Evolutionary conservation across 2,888 invertebrate genomes (phyloP), one percentile per base, ranked within the genome.

Genomic region (Ichneumoninae sp.): DNA sequence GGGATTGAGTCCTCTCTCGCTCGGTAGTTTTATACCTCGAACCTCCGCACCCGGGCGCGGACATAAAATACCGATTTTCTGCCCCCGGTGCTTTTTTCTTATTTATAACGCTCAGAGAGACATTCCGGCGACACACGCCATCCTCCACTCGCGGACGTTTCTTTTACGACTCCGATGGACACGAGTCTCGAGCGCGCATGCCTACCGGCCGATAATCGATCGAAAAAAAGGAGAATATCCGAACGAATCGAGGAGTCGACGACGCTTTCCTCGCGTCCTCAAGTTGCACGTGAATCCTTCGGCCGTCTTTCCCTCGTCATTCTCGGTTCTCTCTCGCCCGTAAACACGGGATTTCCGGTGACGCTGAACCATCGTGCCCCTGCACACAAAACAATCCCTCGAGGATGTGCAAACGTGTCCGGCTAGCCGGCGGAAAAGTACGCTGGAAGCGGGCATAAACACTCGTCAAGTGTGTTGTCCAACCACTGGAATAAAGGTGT

Each of bases 51-150:
- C 69, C 83, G 54, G 54, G 68, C 70, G 74, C 22, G 70, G 66
- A 75, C 79, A 80, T 83, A 83, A 83, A 83, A 83, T 80, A 80
- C 75, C 79, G 75, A 83, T 83, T 83, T 83, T 75, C 80, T 65
- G 70, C 33, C n/a, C 74, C n/a, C 22, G 71, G 19, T 22, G 13
- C 26, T 54, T 54, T 10, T 52, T 80, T 54, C 44, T 66, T 44
- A 75, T 79, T 83, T 79, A 70, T 60, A 36, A 54, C 70, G 57
- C 68, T 57, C 7, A 5, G 16, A 69, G 63, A 73, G 73, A 73
- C 54, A 66, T 65, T 52, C 47, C 19, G 76, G 54, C 76, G 57
- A 76, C 81, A 44, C 60, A 40, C 40, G 47, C 36, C 19, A 36
- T 47, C 70, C 63, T 33, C n/a, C 36, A 22, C 5, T 70, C 57